Percentiles rank a stretch among this genome's conserved stretches.
These are phyloP conservation scores for Clavelina lepadiformis DNA, from an alignment of 23 tunicate species.

Conservation along the genomic window DNA sequence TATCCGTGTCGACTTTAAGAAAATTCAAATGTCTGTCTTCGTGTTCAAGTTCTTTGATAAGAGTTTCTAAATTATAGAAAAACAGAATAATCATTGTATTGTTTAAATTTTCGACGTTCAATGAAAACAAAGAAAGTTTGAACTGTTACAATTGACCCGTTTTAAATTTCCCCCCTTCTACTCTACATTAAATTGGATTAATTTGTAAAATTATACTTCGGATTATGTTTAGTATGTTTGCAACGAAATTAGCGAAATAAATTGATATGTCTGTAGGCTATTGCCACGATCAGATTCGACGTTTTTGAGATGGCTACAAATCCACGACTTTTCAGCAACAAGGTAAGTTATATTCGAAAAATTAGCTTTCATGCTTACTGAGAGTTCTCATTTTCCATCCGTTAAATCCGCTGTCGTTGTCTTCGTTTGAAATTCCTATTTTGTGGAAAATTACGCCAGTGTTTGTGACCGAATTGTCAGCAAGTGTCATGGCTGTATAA, in stretches of 20 bases:
- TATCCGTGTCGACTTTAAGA: slow-evolving; percentile 24
- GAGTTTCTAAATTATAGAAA: not conserved
- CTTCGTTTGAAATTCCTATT: slow-evolving; percentile 9
- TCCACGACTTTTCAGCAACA: too few relatives aligned
- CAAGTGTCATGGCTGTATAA: slow-evolving; percentile 17
- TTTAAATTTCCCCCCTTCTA: not conserved
- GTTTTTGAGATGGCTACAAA: too few relatives aligned
- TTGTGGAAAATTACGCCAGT: slow-evolving; percentile 19
- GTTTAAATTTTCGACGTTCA: not conserved
- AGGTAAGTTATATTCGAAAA: too few relatives aligned
- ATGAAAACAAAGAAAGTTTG: not conserved
- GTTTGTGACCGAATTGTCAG: not conserved
- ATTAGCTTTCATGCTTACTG: not conserved
- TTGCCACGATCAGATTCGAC: too few relatives aligned
- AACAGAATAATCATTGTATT: not conserved
- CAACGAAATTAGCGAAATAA: too few relatives aligned
- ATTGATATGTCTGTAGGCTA: too few relatives aligned
- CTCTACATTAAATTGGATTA: too few relatives aligned
- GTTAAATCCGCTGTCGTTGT: slow-evolving; percentile 3
- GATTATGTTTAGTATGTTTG: too few relatives aligned
- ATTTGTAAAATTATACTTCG: too few relatives aligned
- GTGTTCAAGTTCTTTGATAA: slow-evolving; percentile 21
- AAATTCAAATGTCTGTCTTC: slow-evolving; percentile 20
- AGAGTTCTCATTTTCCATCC: slow-evolving; percentile 25
- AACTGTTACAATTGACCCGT: too few relatives aligned